A percentile compares a stretch with the other conserved stretches of the same genome.
Conservation (phyloP, 2,888 invertebrate species). For the Dryadula phaetusa region DNA sequence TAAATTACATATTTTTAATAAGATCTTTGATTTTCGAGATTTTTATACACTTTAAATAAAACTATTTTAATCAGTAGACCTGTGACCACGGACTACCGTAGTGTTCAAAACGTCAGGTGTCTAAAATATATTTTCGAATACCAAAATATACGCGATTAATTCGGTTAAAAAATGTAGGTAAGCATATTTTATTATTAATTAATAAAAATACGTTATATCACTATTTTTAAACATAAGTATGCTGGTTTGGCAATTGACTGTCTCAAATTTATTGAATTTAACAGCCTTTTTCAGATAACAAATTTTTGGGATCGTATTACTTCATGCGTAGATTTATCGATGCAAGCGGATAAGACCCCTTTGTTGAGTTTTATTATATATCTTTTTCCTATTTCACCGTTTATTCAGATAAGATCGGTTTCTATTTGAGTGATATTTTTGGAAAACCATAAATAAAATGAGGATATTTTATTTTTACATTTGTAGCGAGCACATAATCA, state of each 20-base stretch:
- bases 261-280: slow-evolving; percentile 76
- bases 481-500: too few relatives aligned
- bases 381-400: slow-evolving; percentile 79
- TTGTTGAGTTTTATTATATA: slow-evolving; percentile 80
- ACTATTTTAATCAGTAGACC: too few relatives aligned
- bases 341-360: slow-evolving; percentile 66
- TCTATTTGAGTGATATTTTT: slow-evolving; percentile 47
- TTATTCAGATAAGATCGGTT: slow-evolving; percentile 78
- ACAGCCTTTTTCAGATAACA: slow-evolving; percentile 74
- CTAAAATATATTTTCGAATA: too few relatives aligned
- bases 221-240: neutral
- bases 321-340: slow-evolving; percentile 81
- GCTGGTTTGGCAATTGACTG: slow-evolving; percentile 19
- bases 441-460: neutral
- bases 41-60: too few relatives aligned
- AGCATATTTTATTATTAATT: too few relatives aligned
- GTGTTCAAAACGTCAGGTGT: too few relatives aligned
- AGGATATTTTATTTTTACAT: neutral
- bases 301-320: slow-evolving; percentile 79
- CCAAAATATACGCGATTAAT: too few relatives aligned
- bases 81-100: too few relatives aligned
- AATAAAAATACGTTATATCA: neutral
- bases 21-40: too few relatives aligned
- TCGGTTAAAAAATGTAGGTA: too few relatives aligned
- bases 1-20: too few relatives aligned